Evolutionary conservation across 2,888 invertebrate genomes (phyloP).

Genomic region (Bombyx huttoni): DNA sequence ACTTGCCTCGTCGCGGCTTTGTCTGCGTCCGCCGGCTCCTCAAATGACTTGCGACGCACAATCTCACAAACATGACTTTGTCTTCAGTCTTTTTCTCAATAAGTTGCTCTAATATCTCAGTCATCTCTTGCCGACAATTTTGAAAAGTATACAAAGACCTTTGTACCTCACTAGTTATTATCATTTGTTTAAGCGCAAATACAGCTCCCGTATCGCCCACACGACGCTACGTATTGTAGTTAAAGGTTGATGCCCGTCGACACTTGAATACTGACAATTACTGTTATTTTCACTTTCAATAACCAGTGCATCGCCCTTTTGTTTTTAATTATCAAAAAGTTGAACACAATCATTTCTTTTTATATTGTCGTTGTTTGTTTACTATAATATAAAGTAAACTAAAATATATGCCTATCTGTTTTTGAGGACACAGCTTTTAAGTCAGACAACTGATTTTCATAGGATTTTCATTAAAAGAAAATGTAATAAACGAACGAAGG

Average conservation of each 20-base stretch:
- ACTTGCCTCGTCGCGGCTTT: constrained; percentile 57
- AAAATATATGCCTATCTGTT: too few species aligned
- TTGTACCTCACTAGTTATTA: not conserved
- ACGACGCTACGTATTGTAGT: not conserved
- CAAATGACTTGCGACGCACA: not conserved
- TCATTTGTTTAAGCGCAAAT: not conserved
- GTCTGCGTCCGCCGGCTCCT: constrained; percentile 37
- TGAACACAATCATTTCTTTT: too few species aligned
- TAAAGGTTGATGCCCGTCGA: constrained; percentile 25
- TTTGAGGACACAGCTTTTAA: too few species aligned
- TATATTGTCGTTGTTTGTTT: too few species aligned
- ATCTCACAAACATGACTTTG: constrained; percentile 25
- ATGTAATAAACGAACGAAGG: too few species aligned
- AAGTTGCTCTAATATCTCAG: constrained; percentile 4
- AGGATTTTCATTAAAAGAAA: too few species aligned
- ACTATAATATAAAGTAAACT: too few species aligned
- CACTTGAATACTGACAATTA: constrained; percentile 34
- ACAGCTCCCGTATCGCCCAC: constrained; percentile 9
- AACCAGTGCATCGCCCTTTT: constrained; percentile 21
- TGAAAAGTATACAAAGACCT: not conserved
- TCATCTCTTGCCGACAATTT: constrained; percentile 1
- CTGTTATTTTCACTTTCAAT: constrained; percentile 33
- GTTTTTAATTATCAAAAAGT: constrained; percentile 1
- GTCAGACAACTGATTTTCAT: too few species aligned
- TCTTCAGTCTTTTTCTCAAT: constrained; percentile 13